These are phyloP conservation scores for Pseudochirops cupreus DNA, from an alignment of 2,797 vertebrate species.

Conservation along the genomic window DNA sequence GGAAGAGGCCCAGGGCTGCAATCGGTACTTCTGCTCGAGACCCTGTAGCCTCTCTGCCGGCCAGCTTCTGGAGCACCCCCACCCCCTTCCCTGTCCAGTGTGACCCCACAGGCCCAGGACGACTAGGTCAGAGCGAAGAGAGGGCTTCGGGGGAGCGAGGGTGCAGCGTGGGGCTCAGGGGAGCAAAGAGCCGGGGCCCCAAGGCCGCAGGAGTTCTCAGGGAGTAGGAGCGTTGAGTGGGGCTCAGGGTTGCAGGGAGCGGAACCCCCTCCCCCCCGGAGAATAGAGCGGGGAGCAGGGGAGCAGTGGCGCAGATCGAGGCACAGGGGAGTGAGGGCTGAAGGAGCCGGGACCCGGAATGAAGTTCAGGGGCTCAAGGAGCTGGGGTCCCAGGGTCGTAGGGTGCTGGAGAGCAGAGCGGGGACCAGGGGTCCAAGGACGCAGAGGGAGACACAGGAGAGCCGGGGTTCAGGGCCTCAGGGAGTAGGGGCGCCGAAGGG, in stretches of 20 bases:
- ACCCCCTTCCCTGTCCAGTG: slow-evolving; percentile 89
- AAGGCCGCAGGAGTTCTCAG: too few species aligned
- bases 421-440: background rate
- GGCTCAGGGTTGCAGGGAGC: too few species aligned
- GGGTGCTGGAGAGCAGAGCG: background rate
- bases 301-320: too few species aligned
- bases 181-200: background rate
- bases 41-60: slow-evolving; percentile 95
- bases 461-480: too few species aligned
- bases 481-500: background rate
- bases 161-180: slow-evolving; percentile 59
- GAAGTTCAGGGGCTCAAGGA: background rate
- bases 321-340: too few species aligned
- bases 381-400: background rate
- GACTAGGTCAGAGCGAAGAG: slow-evolving; percentile 90
- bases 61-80: slow-evolving; percentile 93
- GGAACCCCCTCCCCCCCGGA: too few species aligned
- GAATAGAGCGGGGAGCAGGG: too few species aligned
- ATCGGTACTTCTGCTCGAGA: slow-evolving; percentile 99
- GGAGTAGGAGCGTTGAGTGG: too few species aligned
- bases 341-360: too few species aligned
- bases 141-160: slow-evolving; percentile 90
- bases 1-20: slow-evolving; percentile 94
- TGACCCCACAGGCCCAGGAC: slow-evolving; percentile 93
- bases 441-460: too few species aligned